These are phyloP conservation scores for Apotomis betuletana DNA, from an alignment of 2,888 invertebrate genomes.

Conservation along the genomic window DNA sequence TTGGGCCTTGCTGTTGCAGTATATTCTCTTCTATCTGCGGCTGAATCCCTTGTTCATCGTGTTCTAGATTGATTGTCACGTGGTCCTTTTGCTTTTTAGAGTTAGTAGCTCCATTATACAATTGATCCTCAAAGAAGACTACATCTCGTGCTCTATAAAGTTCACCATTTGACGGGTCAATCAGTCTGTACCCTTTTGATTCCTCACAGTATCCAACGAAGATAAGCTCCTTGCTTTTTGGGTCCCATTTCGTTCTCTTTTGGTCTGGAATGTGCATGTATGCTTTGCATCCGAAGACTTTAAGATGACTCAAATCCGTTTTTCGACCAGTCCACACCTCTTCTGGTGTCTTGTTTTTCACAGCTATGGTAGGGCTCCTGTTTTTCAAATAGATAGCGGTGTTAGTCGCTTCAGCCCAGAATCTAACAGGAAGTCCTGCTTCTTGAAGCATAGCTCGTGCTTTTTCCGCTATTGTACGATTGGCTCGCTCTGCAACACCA, in stretches of 20 bases:
- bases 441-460: background rate
- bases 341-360: background rate
- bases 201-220: background rate
- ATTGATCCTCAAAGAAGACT: background rate
- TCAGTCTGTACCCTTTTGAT: background rate
- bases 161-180: background rate
- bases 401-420: background rate
- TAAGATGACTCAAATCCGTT: background rate
- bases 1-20: background rate
- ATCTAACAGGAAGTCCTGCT: background rate
- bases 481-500: too few species aligned
- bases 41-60: too few species aligned
- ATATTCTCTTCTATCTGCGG: too few species aligned
- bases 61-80: background rate
- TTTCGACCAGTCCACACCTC: background rate
- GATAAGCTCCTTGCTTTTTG: background rate
- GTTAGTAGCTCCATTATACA: background rate
- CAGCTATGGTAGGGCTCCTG: background rate
- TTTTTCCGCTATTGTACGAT: background rate
- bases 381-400: background rate
- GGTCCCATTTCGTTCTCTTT: background rate
- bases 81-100: background rate
- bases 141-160: background rate
- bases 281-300: background rate
- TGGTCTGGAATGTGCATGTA: background rate